Base-by-base conservation (phyloP, 1,140 invertebrate genomes). In the Drosophila grimshawi region DNA sequence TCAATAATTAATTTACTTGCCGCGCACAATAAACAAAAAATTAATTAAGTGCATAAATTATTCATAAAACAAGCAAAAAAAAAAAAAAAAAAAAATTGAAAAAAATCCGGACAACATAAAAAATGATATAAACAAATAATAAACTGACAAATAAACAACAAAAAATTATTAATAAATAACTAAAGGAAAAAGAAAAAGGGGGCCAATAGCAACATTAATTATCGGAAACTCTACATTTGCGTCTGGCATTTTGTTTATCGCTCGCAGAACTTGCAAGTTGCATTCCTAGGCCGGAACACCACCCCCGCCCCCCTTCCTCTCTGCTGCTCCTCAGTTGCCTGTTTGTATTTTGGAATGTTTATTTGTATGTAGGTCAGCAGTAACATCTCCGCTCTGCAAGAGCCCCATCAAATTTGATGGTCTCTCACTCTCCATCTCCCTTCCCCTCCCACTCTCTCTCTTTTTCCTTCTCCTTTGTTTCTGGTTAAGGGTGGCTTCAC, bases 21-120 rank as follows among this genome's bases (percentile, higher is more conserved):
- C n/a, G 55, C 53, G 74, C 69, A 74, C 76, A 82, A 86, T 86
- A 86, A 85, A 88, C 81, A 88, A 88, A 73, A 88, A 88, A 89
- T 85, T 77, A 86, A 81, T 88, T 78, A 85, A 90, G 78, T 88
- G 78, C 86, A 88, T 88, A 90, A 89, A 83, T 88, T 88, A 89
- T 88, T 80, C 77, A 88, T 89, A 88, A 77, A 86, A 80, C 51
- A 69, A 69, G 61, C 10, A 51, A 73, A 60, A 49, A 70, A 19
- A 55, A 51, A 73, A 60, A 49, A 70, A 19, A 55, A 76, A 65
- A 39, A 77, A 76, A 51, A 69, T 48, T 62, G 48, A 11, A 41
- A 49, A 49, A 49, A 49, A 19, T 19, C 19, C 1, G 19, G 19
- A 19, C 19, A 19, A 88, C 81, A 88, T 78, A 88, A 88, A 73